Percentiles rank a stretch among this genome's conserved stretches.
Conservation (phyloP, 2,797 vertebrate species). For the Sebastes diploproa region DNA sequence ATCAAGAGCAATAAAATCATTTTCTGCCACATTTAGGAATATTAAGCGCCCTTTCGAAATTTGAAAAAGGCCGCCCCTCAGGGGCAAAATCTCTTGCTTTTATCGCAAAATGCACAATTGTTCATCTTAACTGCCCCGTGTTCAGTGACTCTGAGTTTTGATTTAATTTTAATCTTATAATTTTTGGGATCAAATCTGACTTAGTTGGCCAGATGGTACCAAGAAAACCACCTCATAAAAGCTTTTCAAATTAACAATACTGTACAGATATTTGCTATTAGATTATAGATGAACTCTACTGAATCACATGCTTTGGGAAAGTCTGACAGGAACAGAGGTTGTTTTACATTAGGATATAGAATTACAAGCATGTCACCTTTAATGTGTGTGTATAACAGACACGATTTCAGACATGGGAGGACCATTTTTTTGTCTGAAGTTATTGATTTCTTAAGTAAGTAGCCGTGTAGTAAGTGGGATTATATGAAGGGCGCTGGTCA, state of each 20-base stretch:
- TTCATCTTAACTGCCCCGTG: too few relatives aligned
- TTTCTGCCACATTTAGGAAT: too few relatives aligned
- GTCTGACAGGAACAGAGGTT: neutral
- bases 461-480: too few relatives aligned
- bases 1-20: too few relatives aligned
- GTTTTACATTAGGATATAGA: neutral
- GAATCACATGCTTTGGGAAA: neutral
- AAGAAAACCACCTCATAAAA: neutral
- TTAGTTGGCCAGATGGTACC: neutral
- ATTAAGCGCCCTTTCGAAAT: too few relatives aligned
- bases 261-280: neutral
- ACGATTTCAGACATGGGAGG: too few relatives aligned
- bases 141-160: neutral
- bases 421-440: too few relatives aligned
- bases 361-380: neutral
- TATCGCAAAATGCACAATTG: too few relatives aligned
- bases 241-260: neutral
- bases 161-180: neutral
- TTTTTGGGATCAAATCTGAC: neutral
- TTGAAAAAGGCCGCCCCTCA: too few relatives aligned
- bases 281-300: neutral
- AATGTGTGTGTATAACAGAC: neutral
- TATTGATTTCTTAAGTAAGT: too few relatives aligned
- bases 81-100: too few relatives aligned
- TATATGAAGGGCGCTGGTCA: too few relatives aligned